phyloP scores from a whole-genome alignment of 1,140 invertebrate genomes.

The Euura lappo region DNA sequence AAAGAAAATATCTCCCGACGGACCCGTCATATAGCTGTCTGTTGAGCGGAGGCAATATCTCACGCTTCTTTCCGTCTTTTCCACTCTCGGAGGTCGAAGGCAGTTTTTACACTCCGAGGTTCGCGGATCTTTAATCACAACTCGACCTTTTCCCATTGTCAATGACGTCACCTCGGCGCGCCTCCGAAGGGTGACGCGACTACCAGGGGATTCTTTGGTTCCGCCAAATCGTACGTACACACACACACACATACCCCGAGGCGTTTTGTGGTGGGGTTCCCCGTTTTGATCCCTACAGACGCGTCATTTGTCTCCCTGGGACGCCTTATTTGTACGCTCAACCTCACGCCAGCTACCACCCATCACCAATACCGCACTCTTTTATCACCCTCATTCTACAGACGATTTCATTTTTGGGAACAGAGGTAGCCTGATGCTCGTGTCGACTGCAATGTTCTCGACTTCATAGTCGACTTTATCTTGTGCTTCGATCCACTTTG shows the following conservation, averaged over 20 bases:
- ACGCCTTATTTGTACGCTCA: conserved; percentile 18
- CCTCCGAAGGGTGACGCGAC: conserved; percentile 41
- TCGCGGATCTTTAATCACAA: conserved; percentile 57
- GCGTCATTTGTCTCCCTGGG: conserved; percentile 49
- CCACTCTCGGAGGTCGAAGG: conserved; percentile 33
- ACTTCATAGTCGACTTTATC: too few relatives aligned
- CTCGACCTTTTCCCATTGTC: conserved; percentile 57
- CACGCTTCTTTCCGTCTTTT: conserved; percentile 27
- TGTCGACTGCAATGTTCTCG: too few relatives aligned
- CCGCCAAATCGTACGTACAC: too few relatives aligned
- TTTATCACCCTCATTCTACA: too few relatives aligned
- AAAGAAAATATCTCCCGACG: conserved; percentile 37
- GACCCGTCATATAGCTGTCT: conserved; percentile 57
- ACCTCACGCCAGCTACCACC: background rate
- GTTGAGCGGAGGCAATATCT: conserved; percentile 47
- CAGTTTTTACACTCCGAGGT: conserved; percentile 51
- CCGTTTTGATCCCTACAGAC: conserved; percentile 47
- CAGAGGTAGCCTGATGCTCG: too few relatives aligned
- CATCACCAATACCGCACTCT: too few relatives aligned
- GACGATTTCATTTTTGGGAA: too few relatives aligned
- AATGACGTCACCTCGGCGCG: conserved; percentile 52
- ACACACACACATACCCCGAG: conserved; percentile 22
- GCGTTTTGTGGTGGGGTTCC: conserved; percentile 47
- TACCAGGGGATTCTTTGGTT: background rate
- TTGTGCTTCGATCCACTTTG: background rate